Percentiles rank a stretch among this genome's conserved stretches.
Conservation (phyloP, 2,888 invertebrate genomes). For the Parochlus steinenii region DNA sequence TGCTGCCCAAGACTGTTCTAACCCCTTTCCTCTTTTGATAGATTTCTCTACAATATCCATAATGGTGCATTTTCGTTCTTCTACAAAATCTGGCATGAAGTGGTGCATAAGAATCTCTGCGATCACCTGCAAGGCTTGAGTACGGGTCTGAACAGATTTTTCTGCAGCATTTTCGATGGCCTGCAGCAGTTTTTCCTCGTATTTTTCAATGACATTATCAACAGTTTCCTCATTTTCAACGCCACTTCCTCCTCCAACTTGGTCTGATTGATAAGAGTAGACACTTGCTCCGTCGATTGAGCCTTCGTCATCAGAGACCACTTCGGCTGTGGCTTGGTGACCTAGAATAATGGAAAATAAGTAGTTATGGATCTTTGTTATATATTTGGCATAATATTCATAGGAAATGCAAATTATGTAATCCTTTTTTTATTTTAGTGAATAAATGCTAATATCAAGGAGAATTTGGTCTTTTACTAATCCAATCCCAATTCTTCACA, state of each 20-base stretch:
- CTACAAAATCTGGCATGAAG: constrained; percentile 57
- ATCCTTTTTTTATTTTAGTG: too few relatives aligned
- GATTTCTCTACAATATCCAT: constrained; percentile 68
- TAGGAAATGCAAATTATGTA: too few relatives aligned
- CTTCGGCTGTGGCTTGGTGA: constrained; percentile 37
- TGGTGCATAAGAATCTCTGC: constrained; percentile 62
- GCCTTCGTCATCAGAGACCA: constrained; percentile 64
- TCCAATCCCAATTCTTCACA: too few relatives aligned
- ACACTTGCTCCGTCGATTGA: constrained; percentile 65
- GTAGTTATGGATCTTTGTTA: constrained; percentile 17
- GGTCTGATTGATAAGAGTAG: constrained; percentile 62
- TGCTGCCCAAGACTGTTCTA: constrained; percentile 70
- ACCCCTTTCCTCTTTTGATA: constrained; percentile 65
- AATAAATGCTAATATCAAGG: too few relatives aligned
- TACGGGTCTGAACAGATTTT: constrained; percentile 72
- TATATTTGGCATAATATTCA: constrained; percentile 1
- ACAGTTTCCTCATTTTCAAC: constrained; percentile 37
- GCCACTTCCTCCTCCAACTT: constrained; percentile 20
- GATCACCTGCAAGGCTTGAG: constrained; percentile 50
- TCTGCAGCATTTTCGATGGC: constrained; percentile 77
- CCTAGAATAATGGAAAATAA: constrained; percentile 22
- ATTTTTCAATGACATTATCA: constrained; percentile 38
- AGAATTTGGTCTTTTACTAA: too few relatives aligned
- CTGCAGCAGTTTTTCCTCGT: constrained; percentile 78
- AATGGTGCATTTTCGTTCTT: constrained; percentile 60